Base-by-base conservation (phyloP, 2,113 vertebrate genomes). In the Phrynosoma platyrhinos region DNA sequence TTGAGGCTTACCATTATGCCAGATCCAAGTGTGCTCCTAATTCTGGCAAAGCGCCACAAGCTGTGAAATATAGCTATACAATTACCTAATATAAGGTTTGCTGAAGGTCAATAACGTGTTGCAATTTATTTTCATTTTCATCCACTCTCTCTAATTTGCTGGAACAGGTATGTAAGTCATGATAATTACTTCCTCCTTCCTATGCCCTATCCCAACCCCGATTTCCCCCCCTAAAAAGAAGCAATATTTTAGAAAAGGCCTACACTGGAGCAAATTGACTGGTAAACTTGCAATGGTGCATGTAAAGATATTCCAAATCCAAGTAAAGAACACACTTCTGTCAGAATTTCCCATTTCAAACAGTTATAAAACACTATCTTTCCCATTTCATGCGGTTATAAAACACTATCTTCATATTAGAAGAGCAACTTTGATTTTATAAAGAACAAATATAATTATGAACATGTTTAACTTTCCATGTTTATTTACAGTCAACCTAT, bases 81-180 rank as follows among this genome's bases (percentile, higher is more conserved):
- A 71, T 87, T 81, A 42, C 53, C 72, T 58, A 87, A 83, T 83
- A 83, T 32, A 83, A 88, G 72, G 72, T 27, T 66, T 52, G n/a
- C 36, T 23, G 80, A 88, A 88, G 87, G 87, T 83, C 80, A 78
- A 32, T 52, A 40, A 68, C 53, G 80, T 83, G 58, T 83, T 88
- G 72, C 87, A 77, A 77, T 69, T 88, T 52, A 83, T 40, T 68
- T 83, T 58, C 14, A 27, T 58, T 81, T 81, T 53, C 74, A 83
- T 55, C 81, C 80, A 83, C 42, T 88, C 80, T 66, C 71, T 68
- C 36, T 77, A 82, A 88, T 82, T 88, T 82, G 72, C 62, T 64
- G 58, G 42, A 77, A 68, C 13, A 53, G 81, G 14, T 72, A 52
- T 40, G 52, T 16, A 36, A 53, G 42, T 5, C 58, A 20, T 36